A percentile compares a stretch with the other conserved stretches of the same genome.
Evolutionary conservation across 64 coral and sea anemone species (phyloP).

Genomic region (Pachyseris speciosa): DNA sequence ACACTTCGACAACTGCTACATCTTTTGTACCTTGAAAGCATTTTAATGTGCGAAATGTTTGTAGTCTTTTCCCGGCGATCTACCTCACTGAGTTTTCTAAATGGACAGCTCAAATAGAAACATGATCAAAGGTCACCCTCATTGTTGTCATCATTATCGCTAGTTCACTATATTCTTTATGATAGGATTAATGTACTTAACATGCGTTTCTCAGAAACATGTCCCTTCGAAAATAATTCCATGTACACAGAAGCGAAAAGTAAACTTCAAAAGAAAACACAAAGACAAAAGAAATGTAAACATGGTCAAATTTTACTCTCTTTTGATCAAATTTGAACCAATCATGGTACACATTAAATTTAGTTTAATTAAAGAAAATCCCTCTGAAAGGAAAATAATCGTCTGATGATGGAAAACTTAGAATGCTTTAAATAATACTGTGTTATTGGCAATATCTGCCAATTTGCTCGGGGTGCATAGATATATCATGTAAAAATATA

Average conservation of each 20-base stretch:
- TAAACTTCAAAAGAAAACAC: not conserved
- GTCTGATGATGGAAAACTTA: no score
- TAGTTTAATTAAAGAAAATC: not conserved
- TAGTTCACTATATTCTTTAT: no score
- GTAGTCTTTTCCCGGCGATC: no score
- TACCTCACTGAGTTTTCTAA: no score
- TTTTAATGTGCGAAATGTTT: no score
- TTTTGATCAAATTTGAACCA: constrained; percentile 16
- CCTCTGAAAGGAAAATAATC: not conserved
- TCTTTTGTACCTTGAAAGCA: no score
- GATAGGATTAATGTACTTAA: no score
- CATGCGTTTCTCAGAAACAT: not conserved
- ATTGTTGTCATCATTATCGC: no score
- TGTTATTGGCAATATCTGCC: not conserved
- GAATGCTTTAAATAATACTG: not conserved
- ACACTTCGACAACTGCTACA: no score
- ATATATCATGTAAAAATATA: not conserved
- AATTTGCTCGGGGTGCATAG: not conserved
- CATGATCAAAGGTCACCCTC: no score
- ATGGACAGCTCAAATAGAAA: no score
- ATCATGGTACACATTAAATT: not conserved
- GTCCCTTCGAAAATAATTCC: not conserved
- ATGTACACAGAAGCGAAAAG: not conserved
- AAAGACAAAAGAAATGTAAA: constrained; percentile 10
- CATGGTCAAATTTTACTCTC: not conserved